Conservation (phyloP, 1,140 invertebrate genomes). For the Acromyrmex heyeri region DNA sequence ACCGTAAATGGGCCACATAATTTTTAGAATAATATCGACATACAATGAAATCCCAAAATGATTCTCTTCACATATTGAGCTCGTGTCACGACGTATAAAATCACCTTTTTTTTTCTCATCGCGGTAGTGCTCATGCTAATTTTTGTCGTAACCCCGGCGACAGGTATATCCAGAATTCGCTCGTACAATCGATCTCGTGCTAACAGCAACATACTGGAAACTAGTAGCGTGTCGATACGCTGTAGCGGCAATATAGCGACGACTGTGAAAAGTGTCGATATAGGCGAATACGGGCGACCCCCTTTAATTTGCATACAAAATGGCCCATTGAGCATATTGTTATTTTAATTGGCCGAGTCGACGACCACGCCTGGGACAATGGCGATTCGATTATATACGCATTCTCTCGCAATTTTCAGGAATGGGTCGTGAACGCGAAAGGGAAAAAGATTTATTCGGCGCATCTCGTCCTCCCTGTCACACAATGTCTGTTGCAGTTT, state of each 20-base stretch:
- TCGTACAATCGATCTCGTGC: conserved; percentile 5
- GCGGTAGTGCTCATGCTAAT: not conserved
- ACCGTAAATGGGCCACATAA: not conserved
- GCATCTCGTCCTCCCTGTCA: not conserved
- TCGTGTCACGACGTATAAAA: not conserved
- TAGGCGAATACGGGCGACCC: conserved; percentile 49
- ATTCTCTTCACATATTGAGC: not conserved
- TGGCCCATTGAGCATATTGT: conserved; percentile 74
- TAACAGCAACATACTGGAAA: not conserved
- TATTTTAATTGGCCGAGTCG: conserved; percentile 73
- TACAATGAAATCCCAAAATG: not conserved
- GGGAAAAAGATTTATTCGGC: conserved; percentile 65
- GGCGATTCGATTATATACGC: conserved; percentile 72
- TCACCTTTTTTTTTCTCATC: conserved; percentile 9
- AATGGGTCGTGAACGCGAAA: not conserved
- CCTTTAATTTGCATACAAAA: conserved; percentile 76
- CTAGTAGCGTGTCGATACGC: conserved; percentile 1
- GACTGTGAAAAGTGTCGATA: conserved; percentile 68
- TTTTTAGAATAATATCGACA: not conserved
- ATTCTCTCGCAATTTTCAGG: conserved; percentile 61
- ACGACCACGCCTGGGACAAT: conserved; percentile 37
- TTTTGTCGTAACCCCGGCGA: conserved; percentile 2
- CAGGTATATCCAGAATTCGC: not conserved
- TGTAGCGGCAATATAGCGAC: not conserved
- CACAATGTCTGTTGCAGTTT: conserved; percentile 25